Conservation (phyloP, 2,797 vertebrate genomes). For the Steatocranus sp. region DNA sequence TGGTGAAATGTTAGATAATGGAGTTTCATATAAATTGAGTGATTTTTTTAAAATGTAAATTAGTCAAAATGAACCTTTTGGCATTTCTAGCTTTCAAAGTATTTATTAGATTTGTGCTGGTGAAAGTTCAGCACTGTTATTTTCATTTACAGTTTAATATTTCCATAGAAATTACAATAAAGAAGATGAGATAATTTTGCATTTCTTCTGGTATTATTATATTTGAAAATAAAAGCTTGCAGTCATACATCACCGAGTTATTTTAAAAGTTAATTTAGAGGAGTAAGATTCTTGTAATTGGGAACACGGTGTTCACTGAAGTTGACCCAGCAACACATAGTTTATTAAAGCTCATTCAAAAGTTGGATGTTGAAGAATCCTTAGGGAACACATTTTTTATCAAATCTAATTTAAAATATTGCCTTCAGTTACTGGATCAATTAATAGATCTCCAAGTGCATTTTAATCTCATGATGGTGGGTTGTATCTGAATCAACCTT, state of each 20-base stretch:
- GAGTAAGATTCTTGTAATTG: background rate
- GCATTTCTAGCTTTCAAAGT: background rate
- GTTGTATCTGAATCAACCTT: background rate
- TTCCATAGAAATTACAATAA: background rate
- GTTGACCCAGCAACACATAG: background rate
- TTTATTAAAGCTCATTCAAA: background rate
- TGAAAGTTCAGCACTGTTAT: background rate
- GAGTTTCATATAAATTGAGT: background rate
- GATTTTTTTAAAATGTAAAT: background rate
- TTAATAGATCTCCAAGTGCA: background rate
- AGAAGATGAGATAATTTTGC: background rate
- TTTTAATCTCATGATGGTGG: background rate
- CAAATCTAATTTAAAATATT: background rate
- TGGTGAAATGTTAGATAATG: background rate
- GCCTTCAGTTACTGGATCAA: background rate
- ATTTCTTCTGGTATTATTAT: rapidly evolving
- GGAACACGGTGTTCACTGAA: background rate
- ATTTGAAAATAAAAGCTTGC: background rate
- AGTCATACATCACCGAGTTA: background rate
- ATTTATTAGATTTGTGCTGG: background rate
- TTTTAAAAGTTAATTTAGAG: background rate
- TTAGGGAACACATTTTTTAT: background rate
- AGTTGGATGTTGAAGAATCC: background rate
- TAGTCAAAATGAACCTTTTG: background rate
- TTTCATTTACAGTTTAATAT: background rate